These are phyloP conservation scores for Sipha flava DNA, from an alignment of 1,140 invertebrate species.

Conservation along the genomic window DNA sequence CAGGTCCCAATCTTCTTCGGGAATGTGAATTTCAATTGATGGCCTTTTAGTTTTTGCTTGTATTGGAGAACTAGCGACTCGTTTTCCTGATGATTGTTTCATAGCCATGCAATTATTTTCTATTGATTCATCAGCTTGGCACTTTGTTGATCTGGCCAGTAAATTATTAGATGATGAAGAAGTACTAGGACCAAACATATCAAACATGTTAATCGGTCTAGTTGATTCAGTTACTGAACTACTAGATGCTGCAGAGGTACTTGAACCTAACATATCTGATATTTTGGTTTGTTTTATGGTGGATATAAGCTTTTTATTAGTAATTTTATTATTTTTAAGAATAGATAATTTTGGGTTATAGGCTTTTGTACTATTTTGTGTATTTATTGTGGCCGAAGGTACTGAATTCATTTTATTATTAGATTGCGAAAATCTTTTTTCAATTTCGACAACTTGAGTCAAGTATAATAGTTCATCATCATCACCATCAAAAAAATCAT, in stretches of 20 bases:
- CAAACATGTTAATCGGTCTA: too few relatives aligned
- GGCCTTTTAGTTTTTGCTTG: neutral
- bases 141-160: neutral
- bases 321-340: neutral
- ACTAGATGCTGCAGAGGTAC: neutral
- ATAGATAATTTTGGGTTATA: neutral
- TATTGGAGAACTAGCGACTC: neutral
- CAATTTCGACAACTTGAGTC: slow-evolving; percentile 11
- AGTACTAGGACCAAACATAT: neutral
- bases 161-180: neutral
- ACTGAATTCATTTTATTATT: neutral
- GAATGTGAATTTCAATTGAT: neutral
- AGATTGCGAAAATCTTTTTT: neutral
- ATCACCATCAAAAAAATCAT: slow-evolving; percentile 27
- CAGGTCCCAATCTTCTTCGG: neutral
- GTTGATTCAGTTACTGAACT: neutral
- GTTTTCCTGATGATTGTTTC: neutral
- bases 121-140: neutral
- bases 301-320: neutral
- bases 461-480: slow-evolving; percentile 21
- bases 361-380: neutral
- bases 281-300: neutral
- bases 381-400: neutral
- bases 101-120: neutral
- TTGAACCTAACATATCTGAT: slow-evolving; percentile 5